Percentiles rank a stretch among this genome's conserved stretches.
Evolutionary conservation across 2,113 vertebrate species (phyloP).

Genomic region (Scopus umbretta): DNA sequence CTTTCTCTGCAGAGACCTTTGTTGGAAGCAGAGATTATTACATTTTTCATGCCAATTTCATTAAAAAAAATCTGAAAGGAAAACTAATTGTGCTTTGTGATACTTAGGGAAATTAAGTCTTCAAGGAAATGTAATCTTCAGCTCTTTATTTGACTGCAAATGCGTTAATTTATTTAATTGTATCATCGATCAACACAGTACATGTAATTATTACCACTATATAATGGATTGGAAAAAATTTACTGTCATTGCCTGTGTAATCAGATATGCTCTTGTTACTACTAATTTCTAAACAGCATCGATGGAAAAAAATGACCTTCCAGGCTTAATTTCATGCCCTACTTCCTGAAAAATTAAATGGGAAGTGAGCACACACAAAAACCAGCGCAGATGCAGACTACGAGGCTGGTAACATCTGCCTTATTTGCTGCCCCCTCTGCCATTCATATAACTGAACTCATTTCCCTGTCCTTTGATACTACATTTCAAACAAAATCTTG

Average conservation of each 20-base stretch:
- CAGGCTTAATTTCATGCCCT: constrained; percentile 51
- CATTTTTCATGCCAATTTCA: constrained; percentile 30
- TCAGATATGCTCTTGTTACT: constrained; percentile 33
- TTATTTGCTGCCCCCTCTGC: constrained; percentile 17
- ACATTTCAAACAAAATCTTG: constrained; percentile 54
- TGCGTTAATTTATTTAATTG: constrained; percentile 54
- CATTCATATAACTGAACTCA: constrained; percentile 3
- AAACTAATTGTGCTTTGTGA: constrained; percentile 45
- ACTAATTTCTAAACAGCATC: constrained; percentile 16
- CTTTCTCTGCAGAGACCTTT: neutral
- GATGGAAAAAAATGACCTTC: constrained; percentile 8
- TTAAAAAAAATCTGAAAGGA: constrained; percentile 23
- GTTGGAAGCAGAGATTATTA: neutral
- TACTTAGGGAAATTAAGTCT: constrained; percentile 57
- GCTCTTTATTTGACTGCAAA: constrained; percentile 44
- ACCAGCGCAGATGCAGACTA: neutral
- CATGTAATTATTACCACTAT: neutral
- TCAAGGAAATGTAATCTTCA: constrained; percentile 54
- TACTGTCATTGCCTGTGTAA: neutral
- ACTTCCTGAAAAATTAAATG: constrained; percentile 40
- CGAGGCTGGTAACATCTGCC: constrained; percentile 5
- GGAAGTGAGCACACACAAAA: neutral
- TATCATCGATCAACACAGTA: constrained; percentile 37
- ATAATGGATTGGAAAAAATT: constrained; percentile 30
- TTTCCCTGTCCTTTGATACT: constrained; percentile 40